Conservation (phyloP, 2,888 invertebrate genomes). For the Conops quadrifasciatus region DNA sequence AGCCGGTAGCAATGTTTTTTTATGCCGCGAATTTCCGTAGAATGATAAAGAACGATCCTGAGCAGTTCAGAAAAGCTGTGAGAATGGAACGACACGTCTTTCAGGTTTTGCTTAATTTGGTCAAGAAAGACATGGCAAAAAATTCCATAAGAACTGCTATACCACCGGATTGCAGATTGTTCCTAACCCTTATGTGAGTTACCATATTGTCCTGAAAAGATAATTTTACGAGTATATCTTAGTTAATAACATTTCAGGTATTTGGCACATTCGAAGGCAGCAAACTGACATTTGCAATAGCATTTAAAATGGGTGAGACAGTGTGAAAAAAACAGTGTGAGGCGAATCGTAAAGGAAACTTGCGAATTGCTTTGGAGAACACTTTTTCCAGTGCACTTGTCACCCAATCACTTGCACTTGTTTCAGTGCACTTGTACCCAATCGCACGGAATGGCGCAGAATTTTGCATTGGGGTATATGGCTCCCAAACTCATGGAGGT, state of each 20-base stretch:
- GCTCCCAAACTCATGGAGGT: too few species aligned
- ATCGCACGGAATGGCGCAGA: conserved; percentile 21
- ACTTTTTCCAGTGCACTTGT: conserved; percentile 22
- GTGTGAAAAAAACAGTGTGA: too few species aligned
- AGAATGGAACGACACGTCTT: conserved; percentile 12
- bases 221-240: not conserved
- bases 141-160: conserved; percentile 19
- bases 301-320: conserved; percentile 24
- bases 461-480: conserved; percentile 29
- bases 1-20: not conserved
- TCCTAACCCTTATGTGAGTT: conserved; percentile 11
- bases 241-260: conserved; percentile 27
- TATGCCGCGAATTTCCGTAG: not conserved
- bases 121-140: conserved; percentile 11
- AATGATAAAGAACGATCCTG: conserved; percentile 10
- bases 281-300: not conserved
- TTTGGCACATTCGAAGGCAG: conserved; percentile 24
- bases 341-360: conserved; percentile 28
- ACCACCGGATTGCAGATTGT: conserved; percentile 26
- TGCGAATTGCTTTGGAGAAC: conserved; percentile 23
- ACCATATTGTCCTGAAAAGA: too few species aligned
- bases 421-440: too few species aligned
- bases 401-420: too few species aligned
- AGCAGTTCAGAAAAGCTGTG: conserved; percentile 10
- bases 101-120: conserved; percentile 2